Percentiles rank a stretch among this genome's conserved stretches.
Evolutionary conservation across 2,888 invertebrate species (phyloP).

Genomic region (Drosophila neotestacea): DNA sequence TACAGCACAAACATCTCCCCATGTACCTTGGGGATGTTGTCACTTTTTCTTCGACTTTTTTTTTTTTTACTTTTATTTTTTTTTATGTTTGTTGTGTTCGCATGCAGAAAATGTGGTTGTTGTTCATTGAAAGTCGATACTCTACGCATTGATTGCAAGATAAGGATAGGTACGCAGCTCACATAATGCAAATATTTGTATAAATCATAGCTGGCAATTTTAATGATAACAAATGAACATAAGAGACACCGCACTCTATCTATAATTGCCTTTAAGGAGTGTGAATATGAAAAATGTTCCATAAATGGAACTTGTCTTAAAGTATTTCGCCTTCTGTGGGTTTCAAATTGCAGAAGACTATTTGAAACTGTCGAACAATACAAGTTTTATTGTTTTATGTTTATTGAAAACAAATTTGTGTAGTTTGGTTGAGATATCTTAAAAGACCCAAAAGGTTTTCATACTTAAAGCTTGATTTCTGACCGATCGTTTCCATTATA

Average conservation of each 20-base stretch:
- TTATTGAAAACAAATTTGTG: too few relatives aligned
- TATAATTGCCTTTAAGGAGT: slow-evolving; percentile 6
- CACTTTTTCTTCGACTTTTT: slow-evolving; percentile 7
- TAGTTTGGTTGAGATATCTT: too few relatives aligned
- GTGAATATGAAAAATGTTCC: slow-evolving; percentile 15
- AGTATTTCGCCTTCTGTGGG: not conserved
- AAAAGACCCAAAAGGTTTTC: too few relatives aligned
- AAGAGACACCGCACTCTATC: slow-evolving; percentile 11
- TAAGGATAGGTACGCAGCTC: slow-evolving; percentile 40
- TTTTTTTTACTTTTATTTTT: not conserved
- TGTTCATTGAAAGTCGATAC: slow-evolving; percentile 69
- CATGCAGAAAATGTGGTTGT: slow-evolving; percentile 74
- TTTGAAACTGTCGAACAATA: not conserved
- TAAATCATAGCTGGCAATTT: slow-evolving; percentile 58
- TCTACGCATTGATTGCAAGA: slow-evolving; percentile 51
- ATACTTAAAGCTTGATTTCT: too few relatives aligned
- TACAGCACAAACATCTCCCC: slow-evolving; percentile 11
- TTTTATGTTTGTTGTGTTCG: slow-evolving; percentile 25
- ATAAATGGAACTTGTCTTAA: not conserved
- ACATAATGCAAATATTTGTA: slow-evolving; percentile 58
- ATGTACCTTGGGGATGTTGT: slow-evolving; percentile 57
- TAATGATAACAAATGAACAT: slow-evolving; percentile 48
- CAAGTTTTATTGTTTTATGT: too few relatives aligned
- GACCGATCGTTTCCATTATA: too few relatives aligned
- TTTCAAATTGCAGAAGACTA: not conserved